Conservation (phyloP, 1,140 invertebrate genomes). For the Pseudomyrmex cubaensis region DNA sequence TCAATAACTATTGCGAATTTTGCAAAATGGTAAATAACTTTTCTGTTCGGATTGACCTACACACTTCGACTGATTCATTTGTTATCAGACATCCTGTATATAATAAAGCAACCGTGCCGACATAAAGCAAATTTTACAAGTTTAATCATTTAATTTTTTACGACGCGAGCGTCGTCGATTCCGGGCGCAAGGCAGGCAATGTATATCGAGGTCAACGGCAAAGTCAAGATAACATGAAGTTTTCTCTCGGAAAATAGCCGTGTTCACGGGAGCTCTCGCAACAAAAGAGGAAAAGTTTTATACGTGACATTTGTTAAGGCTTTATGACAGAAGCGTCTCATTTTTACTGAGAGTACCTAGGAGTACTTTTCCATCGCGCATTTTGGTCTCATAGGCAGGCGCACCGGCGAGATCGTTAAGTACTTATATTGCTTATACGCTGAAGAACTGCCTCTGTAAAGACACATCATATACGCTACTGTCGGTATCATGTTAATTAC, state of each 20-base stretch:
- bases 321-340: constrained; percentile 47
- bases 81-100: too few species aligned
- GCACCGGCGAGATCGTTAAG: constrained; percentile 36
- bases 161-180: constrained; percentile 35
- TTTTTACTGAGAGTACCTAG: constrained; percentile 54
- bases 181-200: neutral
- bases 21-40: too few species aligned
- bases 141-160: constrained; percentile 61
- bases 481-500: constrained; percentile 39
- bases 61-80: too few species aligned
- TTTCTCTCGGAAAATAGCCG: constrained; percentile 48
- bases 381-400: neutral
- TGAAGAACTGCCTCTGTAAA: constrained; percentile 4
- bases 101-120: too few species aligned
- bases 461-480: constrained; percentile 18
- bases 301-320: constrained; percentile 63
- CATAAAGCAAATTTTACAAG: constrained; percentile 61
- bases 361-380: constrained; percentile 58
- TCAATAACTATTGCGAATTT: too few species aligned
- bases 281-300: constrained; percentile 51
- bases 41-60: too few species aligned
- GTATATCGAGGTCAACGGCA: constrained; percentile 56
- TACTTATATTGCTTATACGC: constrained; percentile 58
- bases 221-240: constrained; percentile 63
- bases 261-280: constrained; percentile 30